Conservation (phyloP, 2,113 vertebrate species). For the Camelus dromedarius region DNA sequence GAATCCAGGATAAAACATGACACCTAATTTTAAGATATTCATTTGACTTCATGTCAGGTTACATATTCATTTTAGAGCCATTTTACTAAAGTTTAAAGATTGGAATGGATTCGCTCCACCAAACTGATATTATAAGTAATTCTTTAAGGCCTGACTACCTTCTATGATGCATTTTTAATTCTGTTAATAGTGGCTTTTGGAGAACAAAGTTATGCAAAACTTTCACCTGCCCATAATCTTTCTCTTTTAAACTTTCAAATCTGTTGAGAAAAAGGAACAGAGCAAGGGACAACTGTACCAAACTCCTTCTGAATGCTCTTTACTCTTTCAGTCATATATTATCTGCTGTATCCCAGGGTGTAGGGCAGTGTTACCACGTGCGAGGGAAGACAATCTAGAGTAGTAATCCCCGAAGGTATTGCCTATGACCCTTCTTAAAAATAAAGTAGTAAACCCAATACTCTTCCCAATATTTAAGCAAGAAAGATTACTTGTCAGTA, state of each 20-base stretch:
- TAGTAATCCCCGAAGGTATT: background rate
- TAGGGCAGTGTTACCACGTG: background rate
- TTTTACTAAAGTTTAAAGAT: constrained; percentile 50
- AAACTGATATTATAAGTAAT: background rate
- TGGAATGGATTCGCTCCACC: background rate
- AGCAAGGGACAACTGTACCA: background rate
- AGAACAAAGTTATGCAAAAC: background rate
- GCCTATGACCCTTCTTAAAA: background rate
- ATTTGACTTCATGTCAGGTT: constrained; percentile 4
- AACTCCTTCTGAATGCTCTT: background rate
- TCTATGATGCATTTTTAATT: constrained; percentile 25
- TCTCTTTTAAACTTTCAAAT: background rate
- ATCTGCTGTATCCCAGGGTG: background rate
- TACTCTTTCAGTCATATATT: background rate
- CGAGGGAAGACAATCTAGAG: background rate
- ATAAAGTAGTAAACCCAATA: background rate
- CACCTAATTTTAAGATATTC: constrained; percentile 6
- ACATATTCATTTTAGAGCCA: constrained; percentile 18
- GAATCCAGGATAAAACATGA: constrained; percentile 37
- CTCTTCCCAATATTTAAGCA: background rate
- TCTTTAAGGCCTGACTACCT: constrained; percentile 3
- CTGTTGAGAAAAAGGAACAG: background rate
- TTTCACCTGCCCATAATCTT: background rate
- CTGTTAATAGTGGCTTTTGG: background rate
- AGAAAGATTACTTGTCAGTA: background rate